phyloP scores from a whole-genome alignment of 2,797 vertebrate genomes.

The Dendrocincla fuliginosa region DNA sequence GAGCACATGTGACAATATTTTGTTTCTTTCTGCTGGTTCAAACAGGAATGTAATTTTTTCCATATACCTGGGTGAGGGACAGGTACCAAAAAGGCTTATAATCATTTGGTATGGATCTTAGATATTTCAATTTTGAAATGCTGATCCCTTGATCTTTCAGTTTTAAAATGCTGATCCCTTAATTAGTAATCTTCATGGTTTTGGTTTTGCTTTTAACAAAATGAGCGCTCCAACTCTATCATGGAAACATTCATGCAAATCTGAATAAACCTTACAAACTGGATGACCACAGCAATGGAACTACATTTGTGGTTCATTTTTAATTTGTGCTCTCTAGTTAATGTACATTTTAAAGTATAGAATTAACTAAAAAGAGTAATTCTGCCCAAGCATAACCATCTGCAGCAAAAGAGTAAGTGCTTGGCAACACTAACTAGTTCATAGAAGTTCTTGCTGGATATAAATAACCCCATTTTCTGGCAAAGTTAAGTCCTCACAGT shows the following conservation, averaged over 20 bases:
- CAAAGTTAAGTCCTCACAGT: conserved; percentile 20
- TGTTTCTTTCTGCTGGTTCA: background rate
- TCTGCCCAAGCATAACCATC: conserved; percentile 20
- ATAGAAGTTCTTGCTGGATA: conserved; percentile 45
- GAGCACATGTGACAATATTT: background rate
- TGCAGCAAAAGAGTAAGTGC: conserved; percentile 22
- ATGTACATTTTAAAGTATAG: background rate
- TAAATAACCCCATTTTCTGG: conserved; percentile 56
- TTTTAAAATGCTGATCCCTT: background rate
- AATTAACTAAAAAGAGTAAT: background rate
- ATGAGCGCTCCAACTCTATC: background rate
- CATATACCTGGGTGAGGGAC: conserved; percentile 4
- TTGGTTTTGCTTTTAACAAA: conserved; percentile 5
- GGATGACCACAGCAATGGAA: background rate
- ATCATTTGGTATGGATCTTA: background rate
- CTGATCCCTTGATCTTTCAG: background rate
- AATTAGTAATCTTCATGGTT: background rate
- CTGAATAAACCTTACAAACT: background rate
- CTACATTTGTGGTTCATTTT: background rate
- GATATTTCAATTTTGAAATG: background rate
- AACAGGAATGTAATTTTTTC: conserved; percentile 3
- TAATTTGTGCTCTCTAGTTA: conserved; percentile 1
- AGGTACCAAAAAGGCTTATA: background rate
- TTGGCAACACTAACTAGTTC: conserved; percentile 37
- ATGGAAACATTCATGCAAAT: background rate